Conservation (phyloP, 2,888 invertebrate genomes). For the Falcaria lacertinaria region DNA sequence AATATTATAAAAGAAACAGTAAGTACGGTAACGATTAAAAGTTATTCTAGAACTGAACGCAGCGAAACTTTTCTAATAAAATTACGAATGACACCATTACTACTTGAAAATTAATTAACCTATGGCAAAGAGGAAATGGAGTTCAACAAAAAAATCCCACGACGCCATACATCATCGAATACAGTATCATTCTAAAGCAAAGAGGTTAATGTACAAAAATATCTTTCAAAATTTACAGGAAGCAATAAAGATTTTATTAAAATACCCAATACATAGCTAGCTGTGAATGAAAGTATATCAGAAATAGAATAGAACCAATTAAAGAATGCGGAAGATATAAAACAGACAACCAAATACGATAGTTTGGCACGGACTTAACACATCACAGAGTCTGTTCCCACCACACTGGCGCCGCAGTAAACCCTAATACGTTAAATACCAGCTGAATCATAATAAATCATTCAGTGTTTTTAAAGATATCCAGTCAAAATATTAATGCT, state of each 20-base stretch:
- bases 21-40: no score
- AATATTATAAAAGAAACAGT: no score
- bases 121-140: not conserved
- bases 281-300: slow-evolving; percentile 50
- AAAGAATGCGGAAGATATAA: slow-evolving; percentile 67
- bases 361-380: slow-evolving; percentile 29
- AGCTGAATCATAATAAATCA: not conserved
- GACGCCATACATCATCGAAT: not conserved
- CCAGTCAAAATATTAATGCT: not conserved
- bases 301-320: slow-evolving; percentile 62
- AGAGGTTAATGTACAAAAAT: slow-evolving; percentile 26
- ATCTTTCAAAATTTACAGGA: slow-evolving; percentile 31
- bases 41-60: not conserved
- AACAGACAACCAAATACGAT: slow-evolving; percentile 37
- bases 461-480: not conserved
- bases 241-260: slow-evolving; percentile 40
- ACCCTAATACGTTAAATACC: not conserved
- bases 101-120: not conserved
- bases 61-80: not conserved
- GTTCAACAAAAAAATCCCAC: not conserved
- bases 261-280: slow-evolving; percentile 35
- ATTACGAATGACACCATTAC: not conserved
- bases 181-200: slow-evolving; percentile 11
- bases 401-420: slow-evolving; percentile 21
- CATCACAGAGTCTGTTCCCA: slow-evolving; percentile 27